These are phyloP conservation scores for Epinotia ramella DNA, from an alignment of 2,888 invertebrate genomes.

Conservation along the genomic window DNA sequence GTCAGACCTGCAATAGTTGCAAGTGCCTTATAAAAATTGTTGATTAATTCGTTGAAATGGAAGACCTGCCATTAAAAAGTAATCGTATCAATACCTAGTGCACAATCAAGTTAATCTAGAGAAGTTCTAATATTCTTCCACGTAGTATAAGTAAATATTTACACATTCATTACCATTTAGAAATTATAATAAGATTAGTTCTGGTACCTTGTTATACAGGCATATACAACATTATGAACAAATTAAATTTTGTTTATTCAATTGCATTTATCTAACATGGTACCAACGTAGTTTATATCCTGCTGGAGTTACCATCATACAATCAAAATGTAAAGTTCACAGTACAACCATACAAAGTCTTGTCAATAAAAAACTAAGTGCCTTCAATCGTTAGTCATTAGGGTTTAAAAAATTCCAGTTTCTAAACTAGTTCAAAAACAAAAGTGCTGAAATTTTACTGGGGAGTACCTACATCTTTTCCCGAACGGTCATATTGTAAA, in stretches of 20 bases:
- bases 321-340: constrained; percentile 81
- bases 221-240: constrained; percentile 45
- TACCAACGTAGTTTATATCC: constrained; percentile 70
- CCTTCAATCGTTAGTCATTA: constrained; percentile 84
- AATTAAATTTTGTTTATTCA: constrained; percentile 34
- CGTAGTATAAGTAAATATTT: constrained; percentile 72
- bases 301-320: constrained; percentile 82
- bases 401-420: constrained; percentile 73
- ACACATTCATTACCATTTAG: constrained; percentile 83
- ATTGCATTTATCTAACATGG: constrained; percentile 62
- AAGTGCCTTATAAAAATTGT: constrained; percentile 74
- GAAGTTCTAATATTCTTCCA: constrained; percentile 76
- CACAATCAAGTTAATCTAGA: constrained; percentile 64
- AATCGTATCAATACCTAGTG: constrained; percentile 53
- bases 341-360: constrained; percentile 80
- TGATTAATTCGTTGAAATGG: constrained; percentile 52
- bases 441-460: neutral
- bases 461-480: neutral
- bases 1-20: constrained; percentile 56
- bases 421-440: constrained; percentile 58
- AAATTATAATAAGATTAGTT: constrained; percentile 72
- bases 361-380: constrained; percentile 83
- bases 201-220: constrained; percentile 57
- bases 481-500: constrained; percentile 26
- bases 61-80: constrained; percentile 69